These are phyloP conservation scores for Cercopithecus mona DNA, from an alignment of 2,113 vertebrate species.

Conservation along the genomic window DNA sequence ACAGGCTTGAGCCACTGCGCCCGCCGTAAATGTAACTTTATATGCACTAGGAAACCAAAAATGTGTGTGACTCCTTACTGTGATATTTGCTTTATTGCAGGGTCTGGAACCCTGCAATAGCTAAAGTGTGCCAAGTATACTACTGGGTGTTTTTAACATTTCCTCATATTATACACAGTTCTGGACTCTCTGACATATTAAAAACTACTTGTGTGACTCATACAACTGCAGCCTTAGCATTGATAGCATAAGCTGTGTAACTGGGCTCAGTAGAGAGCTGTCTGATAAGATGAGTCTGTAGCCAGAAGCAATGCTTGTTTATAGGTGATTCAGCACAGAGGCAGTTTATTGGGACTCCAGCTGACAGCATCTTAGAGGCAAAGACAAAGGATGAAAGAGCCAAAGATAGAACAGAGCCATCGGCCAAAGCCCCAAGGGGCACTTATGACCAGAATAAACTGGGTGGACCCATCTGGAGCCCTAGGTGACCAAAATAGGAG, in stretches of 20 bases:
- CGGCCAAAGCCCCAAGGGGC: background rate
- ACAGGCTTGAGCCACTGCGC: too few species aligned
- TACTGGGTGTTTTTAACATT: background rate
- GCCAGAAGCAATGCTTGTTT: background rate
- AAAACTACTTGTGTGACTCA: constrained; percentile 38
- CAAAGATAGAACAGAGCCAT: background rate
- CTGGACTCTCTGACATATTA: background rate
- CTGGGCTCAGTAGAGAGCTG: background rate
- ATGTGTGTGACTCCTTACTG: background rate
- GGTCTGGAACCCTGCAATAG: background rate
- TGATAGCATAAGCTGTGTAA: background rate
- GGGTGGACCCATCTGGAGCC: background rate
- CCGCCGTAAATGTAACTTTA: too few species aligned
- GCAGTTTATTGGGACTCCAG: background rate
- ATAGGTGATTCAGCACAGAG: constrained; percentile 16
- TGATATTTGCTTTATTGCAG: background rate
- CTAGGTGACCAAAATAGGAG: background rate
- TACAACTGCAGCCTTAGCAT: background rate
- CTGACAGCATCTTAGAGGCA: background rate
- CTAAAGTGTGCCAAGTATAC: background rate
- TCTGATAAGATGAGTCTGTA: background rate
- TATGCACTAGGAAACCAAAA: background rate
- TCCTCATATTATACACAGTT: constrained; percentile 1
- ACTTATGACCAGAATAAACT: constrained; percentile 42
- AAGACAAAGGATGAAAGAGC: background rate